Conservation (phyloP, 2,113 vertebrate species). For the Reinhardtius hippoglossoides region DNA sequence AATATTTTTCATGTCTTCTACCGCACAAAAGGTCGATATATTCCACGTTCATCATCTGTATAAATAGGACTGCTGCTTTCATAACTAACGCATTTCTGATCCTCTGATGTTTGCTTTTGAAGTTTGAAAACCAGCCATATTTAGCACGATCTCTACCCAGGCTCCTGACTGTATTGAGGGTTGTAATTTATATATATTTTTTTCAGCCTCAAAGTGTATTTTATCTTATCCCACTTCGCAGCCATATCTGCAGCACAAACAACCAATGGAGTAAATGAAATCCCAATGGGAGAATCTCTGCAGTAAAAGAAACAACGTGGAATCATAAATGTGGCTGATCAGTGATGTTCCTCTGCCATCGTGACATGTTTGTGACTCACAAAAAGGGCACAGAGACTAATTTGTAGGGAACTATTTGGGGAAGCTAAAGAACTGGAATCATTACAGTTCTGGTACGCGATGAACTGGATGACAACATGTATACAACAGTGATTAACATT, state of each 20-base stretch:
- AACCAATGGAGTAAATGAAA: conserved; percentile 6
- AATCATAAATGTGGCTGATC: conserved; percentile 36
- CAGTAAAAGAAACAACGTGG: conserved; percentile 13
- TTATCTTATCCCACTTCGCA: conserved; percentile 31
- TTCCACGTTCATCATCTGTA: conserved; percentile 48
- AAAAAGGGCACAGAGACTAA: background rate
- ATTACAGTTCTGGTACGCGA: conserved; percentile 12
- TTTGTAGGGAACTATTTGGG: conserved; percentile 36
- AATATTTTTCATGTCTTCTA: conserved; percentile 16
- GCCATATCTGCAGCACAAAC: conserved; percentile 29
- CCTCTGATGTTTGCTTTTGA: conserved; percentile 70
- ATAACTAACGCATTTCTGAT: conserved; percentile 51
- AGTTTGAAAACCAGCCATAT: conserved; percentile 63
- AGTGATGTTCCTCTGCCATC: background rate
- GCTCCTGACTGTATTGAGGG: conserved; percentile 27
- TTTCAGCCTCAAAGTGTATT: conserved; percentile 12
- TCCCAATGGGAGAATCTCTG: conserved; percentile 27
- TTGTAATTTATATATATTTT: conserved; percentile 35
- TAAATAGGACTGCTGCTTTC: conserved; percentile 61
- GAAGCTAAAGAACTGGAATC: conserved; percentile 20
- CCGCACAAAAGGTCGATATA: conserved; percentile 19
- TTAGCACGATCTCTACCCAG: conserved; percentile 37
- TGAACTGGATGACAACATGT: conserved; percentile 35
- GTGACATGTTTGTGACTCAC: background rate
- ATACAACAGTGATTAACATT: conserved; percentile 31